Evolutionary conservation across 2,888 invertebrate species (phyloP).

Genomic region (Oscheius sp.): DNA sequence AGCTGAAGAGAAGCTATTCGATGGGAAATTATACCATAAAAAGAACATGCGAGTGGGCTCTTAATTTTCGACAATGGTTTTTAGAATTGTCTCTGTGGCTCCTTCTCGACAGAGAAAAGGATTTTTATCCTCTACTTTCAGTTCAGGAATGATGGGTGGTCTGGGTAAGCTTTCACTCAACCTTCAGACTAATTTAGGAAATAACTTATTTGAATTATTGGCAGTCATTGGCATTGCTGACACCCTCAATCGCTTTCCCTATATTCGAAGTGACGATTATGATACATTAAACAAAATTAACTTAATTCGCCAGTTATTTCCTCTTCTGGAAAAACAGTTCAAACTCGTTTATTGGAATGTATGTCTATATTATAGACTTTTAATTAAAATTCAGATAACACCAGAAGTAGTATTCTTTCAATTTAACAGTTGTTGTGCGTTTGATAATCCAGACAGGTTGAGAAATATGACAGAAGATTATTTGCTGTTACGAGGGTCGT

Average conservation of each 20-base stretch:
- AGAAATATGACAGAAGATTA: not conserved
- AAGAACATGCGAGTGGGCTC: too few species aligned
- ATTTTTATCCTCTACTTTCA: too few species aligned
- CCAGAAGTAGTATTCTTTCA: not conserved
- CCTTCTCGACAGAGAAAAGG: too few species aligned
- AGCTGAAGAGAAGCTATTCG: too few species aligned
- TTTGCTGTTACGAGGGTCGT: not conserved
- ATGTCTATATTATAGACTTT: not conserved
- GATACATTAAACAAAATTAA: not conserved
- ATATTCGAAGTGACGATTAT: not conserved
- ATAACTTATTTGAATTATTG: constrained; percentile 4
- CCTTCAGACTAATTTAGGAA: too few species aligned
- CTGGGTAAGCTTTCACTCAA: too few species aligned
- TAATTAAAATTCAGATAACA: too few species aligned
- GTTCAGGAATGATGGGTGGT: too few species aligned
- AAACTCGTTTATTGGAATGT: not conserved
- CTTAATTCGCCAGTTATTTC: not conserved
- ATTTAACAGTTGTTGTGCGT: not conserved
- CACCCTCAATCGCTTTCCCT: not conserved
- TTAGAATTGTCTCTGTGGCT: too few species aligned
- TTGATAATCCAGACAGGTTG: not conserved
- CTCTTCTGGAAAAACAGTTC: not conserved
- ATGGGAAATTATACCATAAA: too few species aligned
- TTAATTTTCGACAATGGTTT: too few species aligned
- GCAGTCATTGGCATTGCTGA: not conserved